Evolutionary conservation across 2,797 vertebrate genomes (phyloP), one percentile per base, ranked within the genome.

Genomic region (Pteropus rufus): DNA sequence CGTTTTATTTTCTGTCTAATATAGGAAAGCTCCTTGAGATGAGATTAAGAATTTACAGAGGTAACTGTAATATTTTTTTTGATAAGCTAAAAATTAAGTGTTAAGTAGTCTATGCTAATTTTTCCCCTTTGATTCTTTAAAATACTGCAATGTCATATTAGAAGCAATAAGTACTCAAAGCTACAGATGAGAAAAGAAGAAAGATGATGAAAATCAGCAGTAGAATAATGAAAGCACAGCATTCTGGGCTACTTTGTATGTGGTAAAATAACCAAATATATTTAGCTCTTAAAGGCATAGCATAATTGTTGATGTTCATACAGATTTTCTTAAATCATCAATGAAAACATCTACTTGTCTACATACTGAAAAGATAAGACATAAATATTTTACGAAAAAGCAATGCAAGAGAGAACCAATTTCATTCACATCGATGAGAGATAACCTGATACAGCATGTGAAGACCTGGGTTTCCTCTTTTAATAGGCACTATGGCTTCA

Each of bases 81-180:
- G 23, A 65, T 75, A 75, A 65, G 15, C 36, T 52, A 58, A 85
- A 82, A n/a, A 46, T 39, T 18, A 73, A 93, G 18, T 79, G 46
- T 84, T 93, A 67, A 88, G 80, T 94, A 91, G 4, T 31, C 34
- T 90, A 87, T 39, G 16, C n/a, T 80, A 77, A 88, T 90, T 64
- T 93, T 58, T 94, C 10, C 18, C 3, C 19, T 76, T 87, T 76
- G 39, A 80, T 87, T 89, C 75, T 92, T 34, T 79, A 54, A 89
- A 93, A 83, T 70, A 19, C 21, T 41, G 16, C 65, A 76, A 60
- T 89, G 21, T 14, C 24, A 46, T 64, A 62, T 24, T 89, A 86
- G 72, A 60, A 95, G 26, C 31, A 83, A 18, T 39, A 39, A 23
- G 18, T 46, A 36, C 2, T 72, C 75, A 87, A 93, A 91, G 39